A percentile compares a stretch with the other conserved stretches of the same genome.
phyloP scores from a whole-genome alignment of 2,797 vertebrate species.

The Anguilla obscura region DNA sequence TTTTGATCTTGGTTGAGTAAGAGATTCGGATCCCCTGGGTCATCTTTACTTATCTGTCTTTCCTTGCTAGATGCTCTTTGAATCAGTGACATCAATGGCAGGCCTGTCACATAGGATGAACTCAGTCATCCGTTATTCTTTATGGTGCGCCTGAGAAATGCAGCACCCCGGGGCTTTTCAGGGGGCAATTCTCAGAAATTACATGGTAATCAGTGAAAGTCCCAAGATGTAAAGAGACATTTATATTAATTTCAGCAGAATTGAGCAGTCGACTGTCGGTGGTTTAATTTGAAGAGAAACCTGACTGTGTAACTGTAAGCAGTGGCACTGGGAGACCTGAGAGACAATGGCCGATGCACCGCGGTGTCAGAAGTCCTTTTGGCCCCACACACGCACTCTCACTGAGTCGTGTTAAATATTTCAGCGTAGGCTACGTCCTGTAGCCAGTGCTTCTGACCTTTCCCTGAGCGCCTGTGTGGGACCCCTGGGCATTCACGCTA shows the following conservation, averaged over 20 bases:
- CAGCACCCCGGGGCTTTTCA: not conserved
- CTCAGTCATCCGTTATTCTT: not conserved
- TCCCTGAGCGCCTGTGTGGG: not conserved
- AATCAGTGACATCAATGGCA: constrained; percentile 8
- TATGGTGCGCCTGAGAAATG: not conserved
- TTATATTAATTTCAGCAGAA: not conserved
- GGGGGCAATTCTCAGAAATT: not conserved
- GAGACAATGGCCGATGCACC: not conserved
- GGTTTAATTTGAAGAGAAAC: constrained; percentile 8
- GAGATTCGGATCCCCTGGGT: not conserved
- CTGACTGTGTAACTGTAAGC: not conserved
- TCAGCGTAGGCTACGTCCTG: not conserved
- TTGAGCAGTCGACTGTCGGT: not conserved
- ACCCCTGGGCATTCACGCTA: not conserved
- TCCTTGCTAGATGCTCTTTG: not conserved
- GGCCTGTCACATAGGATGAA: not conserved
- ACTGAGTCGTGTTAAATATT: not conserved
- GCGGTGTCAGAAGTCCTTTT: not conserved
- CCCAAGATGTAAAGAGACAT: constrained; percentile 7
- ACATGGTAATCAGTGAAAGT: constrained; percentile 2
- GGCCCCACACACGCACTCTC: not conserved
- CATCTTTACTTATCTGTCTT: not conserved
- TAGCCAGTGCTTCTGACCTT: not conserved
- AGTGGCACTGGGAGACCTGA: not conserved
- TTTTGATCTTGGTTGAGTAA: not conserved